Percentiles rank a stretch among this genome's conserved stretches.
These are phyloP conservation scores for Nephrotoma flavescens DNA, from an alignment of 2,888 invertebrate species.

Conservation along the genomic window DNA sequence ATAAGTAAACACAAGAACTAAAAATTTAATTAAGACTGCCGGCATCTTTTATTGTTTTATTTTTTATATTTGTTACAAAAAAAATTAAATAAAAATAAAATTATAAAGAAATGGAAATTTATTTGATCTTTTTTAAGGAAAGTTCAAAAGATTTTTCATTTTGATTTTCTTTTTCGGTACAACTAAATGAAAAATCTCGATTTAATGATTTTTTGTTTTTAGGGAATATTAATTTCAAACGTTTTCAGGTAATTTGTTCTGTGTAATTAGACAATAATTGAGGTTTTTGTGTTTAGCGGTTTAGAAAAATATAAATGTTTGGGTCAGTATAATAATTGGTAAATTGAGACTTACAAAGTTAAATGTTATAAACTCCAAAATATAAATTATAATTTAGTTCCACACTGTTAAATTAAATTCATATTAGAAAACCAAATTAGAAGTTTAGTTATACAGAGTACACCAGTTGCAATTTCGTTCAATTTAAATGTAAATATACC, in stretches of 20 bases:
- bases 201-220: not conserved
- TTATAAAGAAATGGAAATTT: not conserved
- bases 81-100: not conserved
- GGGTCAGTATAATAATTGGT: too few relatives aligned
- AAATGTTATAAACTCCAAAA: too few relatives aligned
- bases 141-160: constrained; percentile 2
- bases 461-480: too few relatives aligned
- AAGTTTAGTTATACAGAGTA: too few relatives aligned
- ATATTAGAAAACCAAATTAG: too few relatives aligned
- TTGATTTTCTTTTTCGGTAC: not conserved
- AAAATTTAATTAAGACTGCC: constrained; percentile 1
- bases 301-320: not conserved
- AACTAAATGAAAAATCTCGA: not conserved
- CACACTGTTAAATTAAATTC: too few relatives aligned
- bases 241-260: not conserved
- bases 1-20: not conserved
- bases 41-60: constrained; percentile 3
- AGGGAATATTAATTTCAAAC: not conserved
- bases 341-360: too few relatives aligned
- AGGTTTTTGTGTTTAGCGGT: not conserved
- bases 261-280: not conserved
- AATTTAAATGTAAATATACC: too few relatives aligned
- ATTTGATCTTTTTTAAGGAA: constrained; percentile 1
- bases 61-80: not conserved
- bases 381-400: too few relatives aligned